Percentiles rank a stretch among this genome's conserved stretches.
These are phyloP conservation scores for Athalia cordata DNA, from an alignment of 2,888 invertebrate genomes.

Conservation along the genomic window DNA sequence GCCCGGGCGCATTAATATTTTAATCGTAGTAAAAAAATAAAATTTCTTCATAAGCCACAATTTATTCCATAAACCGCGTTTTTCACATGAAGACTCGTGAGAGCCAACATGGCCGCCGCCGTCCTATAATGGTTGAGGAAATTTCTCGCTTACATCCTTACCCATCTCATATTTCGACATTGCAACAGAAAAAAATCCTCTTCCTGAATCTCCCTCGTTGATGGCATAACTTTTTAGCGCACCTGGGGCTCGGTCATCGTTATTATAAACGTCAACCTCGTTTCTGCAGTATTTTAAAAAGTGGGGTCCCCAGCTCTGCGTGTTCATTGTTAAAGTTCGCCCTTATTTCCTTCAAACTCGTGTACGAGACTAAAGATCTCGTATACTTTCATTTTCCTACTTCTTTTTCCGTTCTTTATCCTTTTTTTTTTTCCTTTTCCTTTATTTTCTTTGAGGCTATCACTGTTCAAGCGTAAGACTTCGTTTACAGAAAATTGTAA, in stretches of 20 bases:
- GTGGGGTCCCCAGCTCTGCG: background rate
- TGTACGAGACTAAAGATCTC: background rate
- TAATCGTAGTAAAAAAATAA: too few species aligned
- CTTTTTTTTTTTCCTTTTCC: too few species aligned
- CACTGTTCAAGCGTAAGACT: too few species aligned
- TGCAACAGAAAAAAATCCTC: background rate
- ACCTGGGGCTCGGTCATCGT: constrained; percentile 17
- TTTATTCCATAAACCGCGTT: background rate
- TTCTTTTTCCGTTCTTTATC: too few species aligned
- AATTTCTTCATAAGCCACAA: background rate
- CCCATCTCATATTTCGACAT: background rate
- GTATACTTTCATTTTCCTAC: constrained; percentile 2
- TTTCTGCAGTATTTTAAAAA: constrained; percentile 9
- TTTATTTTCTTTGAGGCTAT: too few species aligned
- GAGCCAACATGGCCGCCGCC: background rate
- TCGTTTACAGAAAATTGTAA: too few species aligned
- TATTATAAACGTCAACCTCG: constrained; percentile 1
- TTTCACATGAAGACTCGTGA: background rate
- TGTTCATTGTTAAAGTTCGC: constrained; percentile 22
- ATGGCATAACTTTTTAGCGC: constrained; percentile 26
- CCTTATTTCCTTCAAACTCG: background rate
- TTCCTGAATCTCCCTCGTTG: background rate
- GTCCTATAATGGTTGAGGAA: background rate
- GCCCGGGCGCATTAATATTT: too few species aligned
- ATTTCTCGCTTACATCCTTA: background rate